These are phyloP conservation scores for Sebastolobus altivelis DNA, from an alignment of 2,797 vertebrate species.

Conservation along the genomic window DNA sequence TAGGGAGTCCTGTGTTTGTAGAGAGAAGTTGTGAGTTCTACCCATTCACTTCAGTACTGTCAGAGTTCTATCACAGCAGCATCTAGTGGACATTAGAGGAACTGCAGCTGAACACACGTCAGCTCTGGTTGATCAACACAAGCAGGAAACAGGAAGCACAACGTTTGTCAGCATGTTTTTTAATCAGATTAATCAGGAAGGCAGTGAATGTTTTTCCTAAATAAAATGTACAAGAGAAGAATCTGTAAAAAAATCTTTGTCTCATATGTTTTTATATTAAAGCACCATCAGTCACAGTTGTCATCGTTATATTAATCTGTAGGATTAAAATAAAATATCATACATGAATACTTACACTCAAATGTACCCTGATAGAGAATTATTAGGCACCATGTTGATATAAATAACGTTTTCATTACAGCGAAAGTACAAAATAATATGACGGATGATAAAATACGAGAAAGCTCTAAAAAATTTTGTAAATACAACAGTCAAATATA, in stretches of 20 bases:
- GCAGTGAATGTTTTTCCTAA: slow-evolving; percentile 38
- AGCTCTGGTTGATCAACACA: background rate
- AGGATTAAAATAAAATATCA: slow-evolving; percentile 41
- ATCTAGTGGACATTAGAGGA: slow-evolving; percentile 14
- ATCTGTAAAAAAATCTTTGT: slow-evolving; percentile 25
- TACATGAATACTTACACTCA: slow-evolving; percentile 48
- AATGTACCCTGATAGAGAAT: slow-evolving; percentile 35
- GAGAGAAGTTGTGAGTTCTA: background rate
- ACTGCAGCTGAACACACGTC: background rate
- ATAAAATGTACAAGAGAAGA: slow-evolving; percentile 34
- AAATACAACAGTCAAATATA: slow-evolving; percentile 31
- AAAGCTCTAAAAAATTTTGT: slow-evolving; percentile 6
- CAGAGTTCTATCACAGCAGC: background rate
- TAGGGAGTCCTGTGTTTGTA: too few species aligned
- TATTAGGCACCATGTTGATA: slow-evolving; percentile 47
- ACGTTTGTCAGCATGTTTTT: slow-evolving; percentile 45
- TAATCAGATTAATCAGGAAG: slow-evolving; percentile 43
- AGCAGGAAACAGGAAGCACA: background rate
- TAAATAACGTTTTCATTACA: slow-evolving; percentile 60
- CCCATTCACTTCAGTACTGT: background rate
- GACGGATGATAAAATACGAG: background rate
- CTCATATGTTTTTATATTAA: slow-evolving; percentile 41
- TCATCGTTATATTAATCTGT: slow-evolving; percentile 53
- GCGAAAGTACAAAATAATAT: slow-evolving; percentile 30
- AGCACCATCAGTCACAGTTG: slow-evolving; percentile 39